Percentiles rank a stretch among this genome's conserved stretches.
These are phyloP conservation scores for Polydrusus cervinus DNA, from an alignment of 2,888 invertebrate genomes.

Conservation along the genomic window DNA sequence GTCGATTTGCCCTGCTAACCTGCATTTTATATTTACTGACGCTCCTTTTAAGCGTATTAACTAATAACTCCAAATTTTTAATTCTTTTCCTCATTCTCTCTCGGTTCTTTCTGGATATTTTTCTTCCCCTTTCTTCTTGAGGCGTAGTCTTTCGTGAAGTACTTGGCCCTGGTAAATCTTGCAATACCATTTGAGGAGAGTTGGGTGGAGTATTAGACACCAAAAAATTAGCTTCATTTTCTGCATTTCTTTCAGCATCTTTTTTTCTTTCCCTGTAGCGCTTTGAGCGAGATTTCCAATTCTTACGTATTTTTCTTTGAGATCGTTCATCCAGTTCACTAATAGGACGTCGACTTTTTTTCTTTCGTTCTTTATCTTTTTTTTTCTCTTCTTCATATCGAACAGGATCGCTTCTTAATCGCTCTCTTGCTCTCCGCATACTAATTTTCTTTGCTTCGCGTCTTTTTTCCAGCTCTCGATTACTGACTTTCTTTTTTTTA, in stretches of 20 bases:
- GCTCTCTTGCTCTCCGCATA: not conserved
- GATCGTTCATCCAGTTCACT: not conserved
- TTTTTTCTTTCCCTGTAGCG: not conserved
- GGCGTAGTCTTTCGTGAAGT: not conserved
- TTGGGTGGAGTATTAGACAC: not conserved
- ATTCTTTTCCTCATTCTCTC: conserved; percentile 2
- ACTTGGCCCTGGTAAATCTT: not conserved
- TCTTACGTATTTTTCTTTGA: not conserved
- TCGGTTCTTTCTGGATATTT: not conserved
- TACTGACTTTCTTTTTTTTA: too few species aligned
- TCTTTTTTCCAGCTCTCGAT: too few species aligned
- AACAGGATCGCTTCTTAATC: not conserved
- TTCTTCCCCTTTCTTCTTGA: not conserved
- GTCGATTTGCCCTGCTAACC: not conserved
- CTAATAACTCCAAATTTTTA: not conserved
- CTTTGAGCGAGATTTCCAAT: not conserved
- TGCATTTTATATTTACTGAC: not conserved
- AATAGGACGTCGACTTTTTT: not conserved
- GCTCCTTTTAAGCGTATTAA: not conserved
- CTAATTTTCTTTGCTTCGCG: too few species aligned
- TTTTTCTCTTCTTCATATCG: not conserved
- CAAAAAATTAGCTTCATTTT: not conserved
- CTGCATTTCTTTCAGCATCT: not conserved
- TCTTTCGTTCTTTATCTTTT: too few species aligned
- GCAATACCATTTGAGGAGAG: not conserved